Base-by-base conservation (phyloP, 2,888 invertebrate species). In the Dolichomitus sp. region DNA sequence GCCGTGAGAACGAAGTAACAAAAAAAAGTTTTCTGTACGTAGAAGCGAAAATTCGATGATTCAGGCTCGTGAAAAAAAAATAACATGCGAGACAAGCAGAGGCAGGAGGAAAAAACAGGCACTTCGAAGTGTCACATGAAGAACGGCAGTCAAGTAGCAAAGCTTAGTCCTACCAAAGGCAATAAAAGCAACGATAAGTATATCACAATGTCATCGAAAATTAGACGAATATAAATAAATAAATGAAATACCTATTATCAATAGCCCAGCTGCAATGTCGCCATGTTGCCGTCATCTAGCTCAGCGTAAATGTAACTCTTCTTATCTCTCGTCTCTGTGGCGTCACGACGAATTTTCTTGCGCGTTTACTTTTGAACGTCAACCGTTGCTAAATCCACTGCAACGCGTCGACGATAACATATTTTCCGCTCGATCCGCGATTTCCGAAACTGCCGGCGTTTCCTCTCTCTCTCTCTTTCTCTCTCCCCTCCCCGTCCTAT, bases 241-340 rank as follows among this genome's bases (percentile, higher is more conserved):
- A 50, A 63, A 59, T 50, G n/a, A 78, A 79, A 76, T 82, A 84
- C 85, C 84, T 80, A 77, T 80, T 78, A 78, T 85, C 78, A 82
- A 65, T 75, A 54, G 80, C 52, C 76, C 72, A 66, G 61, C 52
- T 61, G 78, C 54, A 19, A 27, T 68, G 75, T 75, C 85, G 85
- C 85, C 85, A 85, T 84, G 54, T 84, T 85, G 68, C 80, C 79
- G 82, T 77, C 77, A 82, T 82, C 50, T 76, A 81, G 75, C 68
- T 72, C 65, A 48, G 52, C 72, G 83, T 50, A 65, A 52, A 63
- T 37, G 9, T 59, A 52, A 40, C 57, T 65, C 23, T 33, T 61
- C 52, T 80, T 80, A 50, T 65, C 65, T 66, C 65, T 75, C 70
- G 59, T 68, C 50, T 48, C 19, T 19, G 74, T 42, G 23, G 70